These are phyloP conservation scores for Gasterosteus nipponicus DNA, from an alignment of 2,113 vertebrate genomes.

Conservation along the genomic window DNA sequence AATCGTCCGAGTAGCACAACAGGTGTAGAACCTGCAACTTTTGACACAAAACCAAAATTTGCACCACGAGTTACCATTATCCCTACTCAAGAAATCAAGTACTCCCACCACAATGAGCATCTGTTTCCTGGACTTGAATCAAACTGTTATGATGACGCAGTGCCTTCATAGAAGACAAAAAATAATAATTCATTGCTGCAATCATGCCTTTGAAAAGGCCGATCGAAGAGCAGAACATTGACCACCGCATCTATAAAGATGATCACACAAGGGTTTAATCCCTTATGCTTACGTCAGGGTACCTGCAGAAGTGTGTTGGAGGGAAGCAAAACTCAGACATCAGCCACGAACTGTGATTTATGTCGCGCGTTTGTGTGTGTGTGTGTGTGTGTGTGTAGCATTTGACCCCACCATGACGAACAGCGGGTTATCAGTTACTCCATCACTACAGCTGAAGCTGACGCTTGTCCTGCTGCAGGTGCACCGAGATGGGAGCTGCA, in stretches of 20 bases:
- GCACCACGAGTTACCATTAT: background rate
- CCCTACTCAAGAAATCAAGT: background rate
- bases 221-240: constrained; percentile 47
- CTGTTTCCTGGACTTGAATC: background rate
- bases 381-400: constrained; percentile 14
- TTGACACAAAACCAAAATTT: constrained; percentile 1
- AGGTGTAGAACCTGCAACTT: constrained; percentile 53
- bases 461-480: constrained; percentile 50
- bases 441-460: background rate
- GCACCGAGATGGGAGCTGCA: constrained; percentile 31
- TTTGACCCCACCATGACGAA: background rate
- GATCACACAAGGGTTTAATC: constrained; percentile 21
- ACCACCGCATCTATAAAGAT: constrained; percentile 5
- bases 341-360: constrained; percentile 8
- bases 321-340: background rate
- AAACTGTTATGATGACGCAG: constrained; percentile 30
- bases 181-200: constrained; percentile 29
- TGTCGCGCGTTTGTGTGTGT: too few relatives aligned
- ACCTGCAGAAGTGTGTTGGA: background rate
- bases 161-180: constrained; percentile 28
- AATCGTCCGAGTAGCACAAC: constrained; percentile 47
- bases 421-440: constrained; percentile 34
- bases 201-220: constrained; percentile 23
- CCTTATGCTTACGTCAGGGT: constrained; percentile 14
- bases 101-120: background rate